These are phyloP conservation scores for Clarias pachynema DNA, from an alignment of 2,797 vertebrate genomes.

Conservation along the genomic window DNA sequence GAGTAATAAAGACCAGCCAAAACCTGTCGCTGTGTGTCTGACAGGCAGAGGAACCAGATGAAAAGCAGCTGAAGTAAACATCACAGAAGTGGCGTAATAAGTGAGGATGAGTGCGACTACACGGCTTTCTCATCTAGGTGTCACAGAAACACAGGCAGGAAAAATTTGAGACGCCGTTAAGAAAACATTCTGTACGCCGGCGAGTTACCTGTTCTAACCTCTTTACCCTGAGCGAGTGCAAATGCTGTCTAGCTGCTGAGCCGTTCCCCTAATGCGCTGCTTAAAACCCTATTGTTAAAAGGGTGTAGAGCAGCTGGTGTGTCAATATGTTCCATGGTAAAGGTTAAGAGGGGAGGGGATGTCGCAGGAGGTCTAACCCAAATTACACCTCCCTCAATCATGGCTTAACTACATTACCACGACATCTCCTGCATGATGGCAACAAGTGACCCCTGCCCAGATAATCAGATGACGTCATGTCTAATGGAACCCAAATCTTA, in stretches of 20 bases:
- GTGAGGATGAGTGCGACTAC: neutral
- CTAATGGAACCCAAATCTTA: constrained; percentile 55
- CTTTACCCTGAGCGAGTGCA: neutral
- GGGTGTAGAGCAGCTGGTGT: constrained; percentile 57
- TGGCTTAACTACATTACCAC: constrained; percentile 49
- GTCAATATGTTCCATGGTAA: constrained; percentile 27
- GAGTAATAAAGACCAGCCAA: neutral
- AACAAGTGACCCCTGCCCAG: constrained; percentile 40
- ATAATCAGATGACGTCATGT: constrained; percentile 25
- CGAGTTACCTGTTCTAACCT: too few relatives aligned
- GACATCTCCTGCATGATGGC: constrained; percentile 22
- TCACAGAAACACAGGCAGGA: neutral
- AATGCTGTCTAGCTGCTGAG: constrained; percentile 8
- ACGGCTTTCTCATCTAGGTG: neutral
- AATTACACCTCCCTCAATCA: constrained; percentile 44
- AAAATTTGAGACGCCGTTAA: neutral
- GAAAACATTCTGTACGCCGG: neutral
- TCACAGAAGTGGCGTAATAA: neutral
- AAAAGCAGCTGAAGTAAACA: neutral
- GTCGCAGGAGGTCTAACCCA: constrained; percentile 29
- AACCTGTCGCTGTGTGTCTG: neutral
- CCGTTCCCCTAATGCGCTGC: constrained; percentile 18
- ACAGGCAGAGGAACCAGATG: neutral
- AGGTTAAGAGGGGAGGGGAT: constrained; percentile 16
- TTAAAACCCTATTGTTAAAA: constrained; percentile 51